phyloP scores from a whole-genome alignment of 2,113 vertebrate species.

The Tinamus guttatus region DNA sequence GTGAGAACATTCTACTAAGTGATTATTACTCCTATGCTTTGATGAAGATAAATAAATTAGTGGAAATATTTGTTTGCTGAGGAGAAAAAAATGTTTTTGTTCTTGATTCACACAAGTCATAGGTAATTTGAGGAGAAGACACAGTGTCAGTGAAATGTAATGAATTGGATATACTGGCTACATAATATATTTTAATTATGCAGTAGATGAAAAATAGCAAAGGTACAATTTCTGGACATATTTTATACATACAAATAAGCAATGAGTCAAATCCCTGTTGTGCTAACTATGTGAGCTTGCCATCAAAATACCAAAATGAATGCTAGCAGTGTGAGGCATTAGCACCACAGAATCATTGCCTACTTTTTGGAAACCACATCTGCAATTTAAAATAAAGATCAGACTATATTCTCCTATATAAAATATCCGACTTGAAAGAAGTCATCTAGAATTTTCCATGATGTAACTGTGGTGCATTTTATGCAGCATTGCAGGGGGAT shows the following conservation, averaged over 20 bases:
- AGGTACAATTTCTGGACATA: neutral
- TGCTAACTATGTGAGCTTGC: neutral
- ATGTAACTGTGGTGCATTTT: neutral
- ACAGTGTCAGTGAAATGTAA: neutral
- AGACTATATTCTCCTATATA: neutral
- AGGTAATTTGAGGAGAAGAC: neutral
- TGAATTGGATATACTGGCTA: neutral
- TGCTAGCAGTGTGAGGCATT: neutral
- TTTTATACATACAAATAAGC: neutral
- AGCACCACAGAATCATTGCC: neutral
- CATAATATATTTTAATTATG: neutral
- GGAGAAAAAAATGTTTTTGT: constrained; percentile 1
- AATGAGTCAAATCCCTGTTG: neutral
- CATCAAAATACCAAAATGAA: neutral
- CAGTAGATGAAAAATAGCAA: neutral
- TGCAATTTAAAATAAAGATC: neutral
- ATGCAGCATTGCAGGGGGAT: neutral
- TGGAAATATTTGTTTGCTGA: constrained; percentile 2
- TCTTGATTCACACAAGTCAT: constrained; percentile 8
- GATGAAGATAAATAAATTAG: neutral
- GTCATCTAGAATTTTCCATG: neutral
- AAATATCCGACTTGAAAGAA: neutral
- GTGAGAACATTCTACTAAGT: neutral
- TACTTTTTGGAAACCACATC: neutral
- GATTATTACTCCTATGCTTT: neutral